Base-by-base conservation (phyloP, 2,888 invertebrate species). In the Dasysyrphus tricinctus region DNA sequence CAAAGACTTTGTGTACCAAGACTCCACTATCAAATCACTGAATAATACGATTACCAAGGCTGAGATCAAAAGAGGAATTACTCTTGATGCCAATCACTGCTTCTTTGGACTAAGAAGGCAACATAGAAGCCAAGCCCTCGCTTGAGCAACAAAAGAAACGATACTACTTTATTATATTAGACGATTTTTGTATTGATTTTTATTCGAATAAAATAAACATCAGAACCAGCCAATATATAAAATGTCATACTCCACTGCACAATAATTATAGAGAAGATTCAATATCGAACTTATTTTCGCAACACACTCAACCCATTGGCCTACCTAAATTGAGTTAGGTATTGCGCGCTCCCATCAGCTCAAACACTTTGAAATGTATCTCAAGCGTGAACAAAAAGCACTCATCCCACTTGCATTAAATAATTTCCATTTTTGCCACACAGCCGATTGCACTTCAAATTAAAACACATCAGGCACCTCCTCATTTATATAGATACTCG, bases 381-480 rank as follows among this genome's bases (percentile, higher is more conserved):
- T 78, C 78, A 79, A 79, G 54, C 72, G 63, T 63, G 37, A 79
- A 65, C 42, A 29, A 51, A 61, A 79, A 57, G 12, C 29, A 29
- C 39, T 63, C 37, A 56, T 61, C 47, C 16, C 56, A 19, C 63
- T 32, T 39, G 47, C 34, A 19, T 63, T 49, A 19, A n/a, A 19
- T 16, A 37, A 49, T 56, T 65, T 54, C 14, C 29, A 65, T 65
- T 14, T 70, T 29, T 37, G 32, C 24, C 14, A 56, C 54, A 70
- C 61, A 74, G 32, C 49, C 73, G 78, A 78, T 82, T 82, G 78
- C 73, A 78, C 82, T 82, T 82, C 54, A 77, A 77, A 57, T 59
- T 37, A 11, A 77, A 81, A 70, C 54, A 70, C 61, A n/a, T n/a
- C n/a, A 77, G 49, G 49, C 73, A 47, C 32, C 67, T 54, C 34